Evolutionary conservation across 2,888 invertebrate genomes (phyloP).

Genomic region (Anoplius nigerrimus): DNA sequence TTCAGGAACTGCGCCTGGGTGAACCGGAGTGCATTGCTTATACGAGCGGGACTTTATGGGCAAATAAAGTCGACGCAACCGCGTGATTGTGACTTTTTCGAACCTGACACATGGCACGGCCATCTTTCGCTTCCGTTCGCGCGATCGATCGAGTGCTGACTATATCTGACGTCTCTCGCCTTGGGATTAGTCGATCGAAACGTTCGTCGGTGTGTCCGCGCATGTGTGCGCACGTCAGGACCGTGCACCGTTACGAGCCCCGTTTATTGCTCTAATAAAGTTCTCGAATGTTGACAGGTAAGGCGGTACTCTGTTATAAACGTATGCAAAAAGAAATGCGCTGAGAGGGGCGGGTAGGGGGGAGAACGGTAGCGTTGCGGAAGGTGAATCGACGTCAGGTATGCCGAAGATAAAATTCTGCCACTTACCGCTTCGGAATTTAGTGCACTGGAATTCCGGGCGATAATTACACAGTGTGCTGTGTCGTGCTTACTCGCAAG

Average conservation of each 20-base stretch:
- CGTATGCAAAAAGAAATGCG: background rate
- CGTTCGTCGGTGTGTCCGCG: background rate
- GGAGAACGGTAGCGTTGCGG: background rate
- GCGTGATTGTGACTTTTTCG: no score
- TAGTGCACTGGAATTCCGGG: constrained; percentile 41
- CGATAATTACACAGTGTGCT: constrained; percentile 53
- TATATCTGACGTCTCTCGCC: no score
- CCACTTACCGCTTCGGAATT: constrained; percentile 42
- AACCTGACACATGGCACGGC: no score
- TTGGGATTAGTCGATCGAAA: background rate
- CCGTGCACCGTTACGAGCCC: background rate
- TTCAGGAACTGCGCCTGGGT: no score
- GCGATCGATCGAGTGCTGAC: no score
- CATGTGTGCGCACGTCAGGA: background rate
- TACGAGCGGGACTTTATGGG: no score
- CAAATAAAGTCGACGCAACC: no score
- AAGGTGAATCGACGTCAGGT: constrained; percentile 19
- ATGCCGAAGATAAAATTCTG: constrained; percentile 44
- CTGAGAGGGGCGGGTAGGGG: background rate
- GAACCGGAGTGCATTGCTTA: no score
- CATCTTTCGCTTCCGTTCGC: no score
- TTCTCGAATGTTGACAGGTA: constrained; percentile 7
- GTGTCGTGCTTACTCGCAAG: constrained; percentile 41
- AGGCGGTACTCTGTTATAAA: background rate
- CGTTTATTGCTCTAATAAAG: constrained; percentile 3